Conservation (phyloP, 2,113 vertebrate species). For the Pitta sordida region DNA sequence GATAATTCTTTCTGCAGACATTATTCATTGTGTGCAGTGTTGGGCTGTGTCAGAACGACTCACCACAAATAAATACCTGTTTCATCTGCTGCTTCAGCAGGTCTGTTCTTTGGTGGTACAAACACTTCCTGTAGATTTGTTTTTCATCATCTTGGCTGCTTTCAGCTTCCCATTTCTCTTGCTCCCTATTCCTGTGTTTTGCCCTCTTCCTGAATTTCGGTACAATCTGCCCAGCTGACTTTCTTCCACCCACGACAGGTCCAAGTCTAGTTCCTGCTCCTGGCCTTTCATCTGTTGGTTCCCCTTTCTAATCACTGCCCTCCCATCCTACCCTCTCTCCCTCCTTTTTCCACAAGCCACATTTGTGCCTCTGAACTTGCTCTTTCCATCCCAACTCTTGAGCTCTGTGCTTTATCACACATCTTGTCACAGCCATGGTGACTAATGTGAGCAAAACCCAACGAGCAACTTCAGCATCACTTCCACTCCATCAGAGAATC, state of each 20-base stretch:
- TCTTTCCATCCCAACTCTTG: neutral
- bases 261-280: neutral
- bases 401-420: neutral
- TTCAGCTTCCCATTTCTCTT: neutral
- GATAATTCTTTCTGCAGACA: neutral
- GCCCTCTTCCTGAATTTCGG: neutral
- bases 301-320: neutral
- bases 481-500: neutral
- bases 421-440: neutral
- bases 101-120: neutral
- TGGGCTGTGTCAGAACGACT: neutral
- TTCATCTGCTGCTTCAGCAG: neutral
- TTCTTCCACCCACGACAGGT: neutral
- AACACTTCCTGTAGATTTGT: neutral
- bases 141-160: neutral
- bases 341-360: neutral
- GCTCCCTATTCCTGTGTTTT: neutral
- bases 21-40: neutral
- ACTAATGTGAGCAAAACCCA: neutral
- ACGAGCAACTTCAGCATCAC: neutral
- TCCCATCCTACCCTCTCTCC: neutral
- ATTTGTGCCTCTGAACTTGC: neutral
- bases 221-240: neutral
- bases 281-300: neutral
- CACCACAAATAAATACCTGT: neutral